Evolutionary conservation across 1,140 invertebrate species (phyloP), one percentile per base, ranked within the genome.

Genomic region (Eupristina koningsbergeri): DNA sequence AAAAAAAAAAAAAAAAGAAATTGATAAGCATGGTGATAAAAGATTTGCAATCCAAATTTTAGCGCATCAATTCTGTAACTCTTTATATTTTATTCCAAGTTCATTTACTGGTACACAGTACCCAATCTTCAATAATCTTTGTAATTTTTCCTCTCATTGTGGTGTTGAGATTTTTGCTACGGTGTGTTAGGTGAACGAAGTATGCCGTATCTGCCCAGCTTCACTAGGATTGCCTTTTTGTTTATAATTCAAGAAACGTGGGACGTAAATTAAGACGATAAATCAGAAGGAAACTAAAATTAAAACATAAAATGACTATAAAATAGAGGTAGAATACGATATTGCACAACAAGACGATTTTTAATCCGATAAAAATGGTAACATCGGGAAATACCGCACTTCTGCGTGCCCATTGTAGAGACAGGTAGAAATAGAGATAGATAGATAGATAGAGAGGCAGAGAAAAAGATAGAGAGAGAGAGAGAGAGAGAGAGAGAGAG

Each of bases 131-230:
- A 47, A 31, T 39, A 67, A 47, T 45, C 63, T 39, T 74, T 47
- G n/a, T 39, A 71, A 71, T 80, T 69, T 34, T 80, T 74, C 80
- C 8, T 29, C 58, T n/a, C 9, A 36, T 31, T 15, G 22, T n/a
- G 34, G 22, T 26, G 45, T 69, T 19, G 36, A 69, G 64, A 80
- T 69, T 80, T 80, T 71, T 31, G 13, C 26, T 45, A 36, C 47
- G 58, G 29, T 26, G 15, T 15, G 50, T 73, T 83, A 83, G 29
- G 75, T 73, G 86, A 86, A 86, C 82, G 82, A 85, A 79, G 58
- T 81, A 69, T 41, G 45, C 77, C 77, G 34, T 13, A 22, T 31
- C 19, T 34, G 17, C 53, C 34, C 50, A 41, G 34, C 5, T 79
- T 29, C 53, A 17, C 0, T 45, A 64, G 61, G 73, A 73, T 86